These are phyloP conservation scores for Hoplodrina blanda DNA, from an alignment of 2,888 invertebrate species.

Conservation along the genomic window DNA sequence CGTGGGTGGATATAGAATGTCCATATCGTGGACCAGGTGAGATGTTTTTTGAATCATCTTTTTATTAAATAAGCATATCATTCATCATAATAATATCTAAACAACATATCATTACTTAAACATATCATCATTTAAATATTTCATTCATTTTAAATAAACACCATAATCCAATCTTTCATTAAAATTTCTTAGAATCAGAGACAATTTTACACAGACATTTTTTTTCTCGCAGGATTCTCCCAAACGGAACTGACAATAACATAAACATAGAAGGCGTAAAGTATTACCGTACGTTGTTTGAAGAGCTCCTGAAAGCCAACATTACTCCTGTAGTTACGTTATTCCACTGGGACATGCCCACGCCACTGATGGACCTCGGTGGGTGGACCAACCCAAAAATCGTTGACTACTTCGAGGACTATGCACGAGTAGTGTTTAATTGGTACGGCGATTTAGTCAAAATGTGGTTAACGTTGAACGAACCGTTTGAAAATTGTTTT, in stretches of 20 bases:
- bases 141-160: too few species aligned
- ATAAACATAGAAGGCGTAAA: conserved; percentile 93
- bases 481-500: conserved; percentile 91
- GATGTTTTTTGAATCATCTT: not conserved
- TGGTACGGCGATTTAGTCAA: conserved; percentile 92
- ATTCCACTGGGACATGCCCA: conserved; percentile 92
- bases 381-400: conserved; percentile 89
- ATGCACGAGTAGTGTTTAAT: conserved; percentile 89
- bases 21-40: conserved; percentile 27
- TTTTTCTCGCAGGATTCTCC: conserved; percentile 90
- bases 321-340: conserved; percentile 93
- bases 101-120: too few species aligned
- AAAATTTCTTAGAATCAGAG: not conserved
- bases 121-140: too few species aligned
- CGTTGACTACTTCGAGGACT: conserved; percentile 89
- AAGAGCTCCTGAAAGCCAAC: conserved; percentile 92
- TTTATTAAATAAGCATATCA: too few species aligned
- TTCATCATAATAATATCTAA: too few species aligned
- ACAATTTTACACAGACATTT: not conserved
- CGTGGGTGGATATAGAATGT: conserved; percentile 13
- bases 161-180: too few species aligned
- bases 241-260: conserved; percentile 92
- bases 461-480: conserved; percentile 94
- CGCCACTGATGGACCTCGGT: conserved; percentile 86
- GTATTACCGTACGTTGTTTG: conserved; percentile 94